Conservation (phyloP, 2,113 vertebrate species). For the Aphelocoma coerulescens region DNA sequence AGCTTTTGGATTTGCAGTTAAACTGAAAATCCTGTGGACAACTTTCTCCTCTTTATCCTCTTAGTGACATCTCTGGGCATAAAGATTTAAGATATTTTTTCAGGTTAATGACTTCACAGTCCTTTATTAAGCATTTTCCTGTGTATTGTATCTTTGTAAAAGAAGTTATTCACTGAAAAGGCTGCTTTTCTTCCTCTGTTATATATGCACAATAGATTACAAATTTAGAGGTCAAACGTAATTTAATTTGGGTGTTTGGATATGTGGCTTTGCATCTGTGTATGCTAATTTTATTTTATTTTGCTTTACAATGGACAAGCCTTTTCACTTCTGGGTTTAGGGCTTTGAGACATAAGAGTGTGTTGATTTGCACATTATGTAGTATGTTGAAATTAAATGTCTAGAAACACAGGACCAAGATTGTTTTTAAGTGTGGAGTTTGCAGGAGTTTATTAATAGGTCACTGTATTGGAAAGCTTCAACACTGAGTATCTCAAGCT, state of each 20-base stretch:
- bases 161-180: background rate
- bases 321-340: background rate
- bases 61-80: background rate
- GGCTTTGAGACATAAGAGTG: background rate
- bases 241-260: background rate
- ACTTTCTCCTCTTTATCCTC: conserved; percentile 8
- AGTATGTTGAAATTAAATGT: background rate
- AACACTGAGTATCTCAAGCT: background rate
- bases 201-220: background rate
- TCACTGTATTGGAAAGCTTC: background rate
- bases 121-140: background rate
- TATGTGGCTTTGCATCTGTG: background rate
- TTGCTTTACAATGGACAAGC: background rate
- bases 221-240: background rate
- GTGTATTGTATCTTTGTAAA: background rate
- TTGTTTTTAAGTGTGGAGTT: background rate
- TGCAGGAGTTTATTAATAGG: background rate
- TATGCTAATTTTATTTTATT: background rate
- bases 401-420: background rate
- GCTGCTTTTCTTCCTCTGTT: background rate
- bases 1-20: conserved; percentile 25
- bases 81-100: background rate
- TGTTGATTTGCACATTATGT: background rate
- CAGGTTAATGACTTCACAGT: background rate
- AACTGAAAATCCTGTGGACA: background rate